Evolutionary conservation across 2,888 invertebrate genomes (phyloP).

Genomic region (Choreutis nemorana): DNA sequence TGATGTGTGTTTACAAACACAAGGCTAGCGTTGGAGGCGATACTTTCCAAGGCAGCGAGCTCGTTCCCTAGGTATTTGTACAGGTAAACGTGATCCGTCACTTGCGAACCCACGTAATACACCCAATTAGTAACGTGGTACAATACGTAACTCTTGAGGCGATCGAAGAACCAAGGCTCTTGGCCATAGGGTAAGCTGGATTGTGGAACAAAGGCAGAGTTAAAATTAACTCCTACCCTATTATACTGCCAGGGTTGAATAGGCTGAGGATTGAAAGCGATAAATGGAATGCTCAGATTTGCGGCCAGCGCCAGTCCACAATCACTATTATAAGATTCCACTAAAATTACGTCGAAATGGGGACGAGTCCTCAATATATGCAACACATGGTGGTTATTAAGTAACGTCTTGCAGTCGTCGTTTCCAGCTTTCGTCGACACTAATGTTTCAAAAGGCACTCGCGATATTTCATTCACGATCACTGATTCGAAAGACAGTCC

Average conservation of each 20-base stretch:
- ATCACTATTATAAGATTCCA: slow-evolving; percentile 78
- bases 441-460: slow-evolving; percentile 54
- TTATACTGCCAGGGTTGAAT: slow-evolving; percentile 63
- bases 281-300: slow-evolving; percentile 70
- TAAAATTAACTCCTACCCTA: slow-evolving; percentile 56
- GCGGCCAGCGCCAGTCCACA: slow-evolving; percentile 75
- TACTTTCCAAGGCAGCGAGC: slow-evolving; percentile 60
- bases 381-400: slow-evolving; percentile 58
- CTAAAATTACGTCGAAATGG: slow-evolving; percentile 73
- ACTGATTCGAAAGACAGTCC: slow-evolving; percentile 55
- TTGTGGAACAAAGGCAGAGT: slow-evolving; percentile 58
- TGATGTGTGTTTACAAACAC: slow-evolving; percentile 73
- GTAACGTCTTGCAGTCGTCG: slow-evolving; percentile 53
- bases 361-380: slow-evolving; percentile 57
- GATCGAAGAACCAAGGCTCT: slow-evolving; percentile 52
- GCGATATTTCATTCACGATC: slow-evolving; percentile 51
- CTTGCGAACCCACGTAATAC: slow-evolving; percentile 51
- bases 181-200: slow-evolving; percentile 47
- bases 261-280: slow-evolving; percentile 64
- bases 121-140: slow-evolving; percentile 53
- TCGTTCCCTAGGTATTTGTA: slow-evolving; percentile 60
- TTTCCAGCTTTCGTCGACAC: slow-evolving; percentile 55
- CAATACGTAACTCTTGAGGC: slow-evolving; percentile 43
- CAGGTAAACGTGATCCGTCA: slow-evolving; percentile 47
- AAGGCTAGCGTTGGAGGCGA: slow-evolving; percentile 65